A percentile compares a stretch with the other conserved stretches of the same genome.
phyloP scores from a whole-genome alignment of 2,797 vertebrate species.

The Chelonia mydas region DNA sequence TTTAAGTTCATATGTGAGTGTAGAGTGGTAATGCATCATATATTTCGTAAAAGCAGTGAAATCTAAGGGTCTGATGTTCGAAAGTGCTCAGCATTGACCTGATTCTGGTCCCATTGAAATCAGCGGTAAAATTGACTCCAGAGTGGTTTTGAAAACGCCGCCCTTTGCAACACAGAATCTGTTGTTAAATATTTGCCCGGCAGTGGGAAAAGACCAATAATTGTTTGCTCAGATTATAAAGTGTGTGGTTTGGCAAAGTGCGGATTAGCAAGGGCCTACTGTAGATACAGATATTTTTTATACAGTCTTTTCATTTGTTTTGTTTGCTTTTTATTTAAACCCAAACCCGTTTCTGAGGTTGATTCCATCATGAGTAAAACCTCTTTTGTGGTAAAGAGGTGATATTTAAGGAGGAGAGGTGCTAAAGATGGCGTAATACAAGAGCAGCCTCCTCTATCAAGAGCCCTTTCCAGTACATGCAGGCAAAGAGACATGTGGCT shows the following conservation, averaged over 20 bases:
- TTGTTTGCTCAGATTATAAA: not conserved
- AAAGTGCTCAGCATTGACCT: not conserved
- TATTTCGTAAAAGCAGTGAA: accelerated
- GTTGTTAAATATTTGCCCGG: not conserved
- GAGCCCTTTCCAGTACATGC: not conserved
- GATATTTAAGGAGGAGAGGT: slow-evolving; percentile 45
- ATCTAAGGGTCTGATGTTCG: not conserved
- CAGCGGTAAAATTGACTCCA: not conserved
- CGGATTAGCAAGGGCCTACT: not conserved
- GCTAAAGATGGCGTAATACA: slow-evolving; percentile 23
- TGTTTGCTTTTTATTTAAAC: slow-evolving; percentile 9
- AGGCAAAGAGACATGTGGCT: not conserved
- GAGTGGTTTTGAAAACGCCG: not conserved
- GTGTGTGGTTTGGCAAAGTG: slow-evolving; percentile 40
- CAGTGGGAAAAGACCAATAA: not conserved
- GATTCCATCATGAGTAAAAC: not conserved
- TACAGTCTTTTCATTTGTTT: not conserved
- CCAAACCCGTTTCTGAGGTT: slow-evolving; percentile 44
- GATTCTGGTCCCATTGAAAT: not conserved
- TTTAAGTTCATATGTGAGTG: accelerated
- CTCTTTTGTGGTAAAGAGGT: slow-evolving; percentile 19
- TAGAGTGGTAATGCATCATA: accelerated
- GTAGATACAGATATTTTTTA: not conserved
- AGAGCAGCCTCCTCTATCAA: slow-evolving; percentile 23
- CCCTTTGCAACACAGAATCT: not conserved